phyloP scores from a whole-genome alignment of 2,888 invertebrate genomes.

The Chironomus riparius region DNA sequence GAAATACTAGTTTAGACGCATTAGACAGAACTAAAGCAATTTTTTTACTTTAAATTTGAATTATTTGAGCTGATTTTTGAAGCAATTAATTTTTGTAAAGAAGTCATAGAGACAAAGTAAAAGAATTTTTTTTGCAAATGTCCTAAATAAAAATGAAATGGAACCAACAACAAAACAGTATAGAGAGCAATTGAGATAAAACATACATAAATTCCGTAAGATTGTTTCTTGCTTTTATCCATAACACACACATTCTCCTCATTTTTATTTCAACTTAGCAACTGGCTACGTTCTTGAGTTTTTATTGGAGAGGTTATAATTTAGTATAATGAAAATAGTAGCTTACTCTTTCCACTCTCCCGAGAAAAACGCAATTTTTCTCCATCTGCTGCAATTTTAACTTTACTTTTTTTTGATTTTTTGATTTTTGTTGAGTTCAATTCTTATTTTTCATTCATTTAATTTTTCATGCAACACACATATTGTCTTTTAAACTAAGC shows the following conservation, averaged over 20 bases:
- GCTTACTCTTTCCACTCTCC: no score
- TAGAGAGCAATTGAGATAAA: slow-evolving; percentile 21
- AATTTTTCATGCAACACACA: neutral
- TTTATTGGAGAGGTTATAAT: neutral
- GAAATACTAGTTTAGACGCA: no score
- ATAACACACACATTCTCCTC: neutral
- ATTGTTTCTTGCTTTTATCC: slow-evolving; percentile 2
- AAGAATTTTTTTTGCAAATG: neutral
- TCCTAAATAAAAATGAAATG: no score
- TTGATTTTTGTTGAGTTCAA: neutral
- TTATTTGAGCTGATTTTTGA: neutral
- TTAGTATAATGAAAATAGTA: neutral
- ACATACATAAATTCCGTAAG: slow-evolving; percentile 21
- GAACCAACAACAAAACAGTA: neutral
- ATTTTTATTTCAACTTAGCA: slow-evolving; percentile 15
- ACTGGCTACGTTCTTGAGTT: neutral
- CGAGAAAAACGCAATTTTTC: neutral
- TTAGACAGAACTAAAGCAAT: no score
- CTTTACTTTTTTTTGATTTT: neutral
- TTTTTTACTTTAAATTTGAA: no score
- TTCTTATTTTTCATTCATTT: neutral
- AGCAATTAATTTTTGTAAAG: neutral
- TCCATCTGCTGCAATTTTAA: neutral
- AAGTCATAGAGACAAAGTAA: neutral
- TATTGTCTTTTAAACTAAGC: neutral